A percentile compares a stretch with the other conserved stretches of the same genome.
Evolutionary conservation across 1,140 invertebrate species (phyloP).

Genomic region (Drosophila repleta): DNA sequence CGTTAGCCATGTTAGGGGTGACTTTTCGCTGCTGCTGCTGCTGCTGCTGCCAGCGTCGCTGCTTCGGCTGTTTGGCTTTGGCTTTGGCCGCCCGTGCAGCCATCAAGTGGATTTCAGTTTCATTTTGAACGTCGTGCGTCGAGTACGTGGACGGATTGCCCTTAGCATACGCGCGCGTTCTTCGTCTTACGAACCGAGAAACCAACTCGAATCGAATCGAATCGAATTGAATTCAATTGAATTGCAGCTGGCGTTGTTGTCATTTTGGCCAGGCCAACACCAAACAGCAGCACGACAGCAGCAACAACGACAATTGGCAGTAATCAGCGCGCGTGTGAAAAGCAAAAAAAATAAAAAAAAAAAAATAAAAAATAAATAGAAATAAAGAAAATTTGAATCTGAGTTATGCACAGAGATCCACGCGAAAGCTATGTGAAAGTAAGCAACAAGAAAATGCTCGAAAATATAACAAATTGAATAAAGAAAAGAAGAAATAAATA

Average conservation of each 20-base stretch:
- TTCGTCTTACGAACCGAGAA: conserved; percentile 35
- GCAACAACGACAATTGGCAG: conserved; percentile 44
- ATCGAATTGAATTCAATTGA: conserved; percentile 15
- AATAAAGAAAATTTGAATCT: conserved; percentile 9
- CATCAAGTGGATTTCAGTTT: conserved; percentile 79
- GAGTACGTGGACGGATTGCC: conserved; percentile 56
- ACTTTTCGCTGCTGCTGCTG: conserved; percentile 44
- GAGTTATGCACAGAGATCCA: conserved; percentile 20
- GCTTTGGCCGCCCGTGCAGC: conserved; percentile 60
- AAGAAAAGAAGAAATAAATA: neutral
- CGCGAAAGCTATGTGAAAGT: conserved; percentile 34
- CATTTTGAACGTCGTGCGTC: conserved; percentile 81
- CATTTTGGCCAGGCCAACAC: conserved; percentile 42
- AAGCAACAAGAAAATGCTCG: conserved; percentile 20
- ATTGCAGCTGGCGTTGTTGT: conserved; percentile 41
- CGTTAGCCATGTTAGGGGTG: conserved; percentile 61
- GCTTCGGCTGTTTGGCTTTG: conserved; percentile 48
- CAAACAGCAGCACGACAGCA: conserved; percentile 24
- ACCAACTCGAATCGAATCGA: conserved; percentile 24
- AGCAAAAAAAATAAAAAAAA: neutral
- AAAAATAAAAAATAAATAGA: neutral
- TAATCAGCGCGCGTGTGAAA: conserved; percentile 50
- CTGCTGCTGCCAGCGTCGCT: conserved; percentile 24
- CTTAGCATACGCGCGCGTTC: conserved; percentile 29
- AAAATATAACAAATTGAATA: conserved; percentile 10